Percentiles rank a stretch among this genome's conserved stretches.
These are phyloP conservation scores for Chironomus tepperi DNA, from an alignment of 1,140 invertebrate species.

Conservation along the genomic window DNA sequence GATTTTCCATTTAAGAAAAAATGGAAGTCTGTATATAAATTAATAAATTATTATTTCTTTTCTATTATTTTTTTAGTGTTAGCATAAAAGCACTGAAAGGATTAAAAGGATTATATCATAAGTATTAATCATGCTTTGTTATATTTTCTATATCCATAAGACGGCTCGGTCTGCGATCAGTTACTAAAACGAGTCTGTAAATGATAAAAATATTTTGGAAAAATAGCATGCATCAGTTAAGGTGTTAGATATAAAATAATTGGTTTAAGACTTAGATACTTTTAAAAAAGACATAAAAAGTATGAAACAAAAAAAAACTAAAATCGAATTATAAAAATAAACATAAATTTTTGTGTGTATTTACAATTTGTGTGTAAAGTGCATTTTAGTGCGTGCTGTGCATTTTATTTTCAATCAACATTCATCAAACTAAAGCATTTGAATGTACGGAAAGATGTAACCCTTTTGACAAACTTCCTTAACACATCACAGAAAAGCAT, in stretches of 20 bases:
- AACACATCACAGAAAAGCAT: not conserved
- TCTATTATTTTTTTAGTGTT: not conserved
- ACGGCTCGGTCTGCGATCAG: conserved; percentile 1
- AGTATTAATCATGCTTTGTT: not conserved
- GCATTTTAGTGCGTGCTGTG: not conserved
- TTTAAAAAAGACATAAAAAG: not conserved
- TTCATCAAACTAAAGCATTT: not conserved
- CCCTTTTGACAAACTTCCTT: not conserved
- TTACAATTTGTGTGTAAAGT: not conserved
- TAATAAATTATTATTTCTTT: too few species aligned
- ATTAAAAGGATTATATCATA: not conserved
- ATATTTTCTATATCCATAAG: not conserved
- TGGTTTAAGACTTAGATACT: not conserved
- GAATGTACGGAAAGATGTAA: not conserved
- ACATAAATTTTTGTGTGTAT: not conserved
- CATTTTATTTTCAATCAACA: not conserved
- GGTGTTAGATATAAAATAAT: not conserved
- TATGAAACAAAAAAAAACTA: not conserved
- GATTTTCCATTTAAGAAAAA: too few species aligned
- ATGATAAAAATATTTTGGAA: not conserved
- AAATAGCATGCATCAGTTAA: conserved; percentile 12
- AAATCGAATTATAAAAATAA: not conserved
- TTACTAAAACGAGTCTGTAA: conserved; percentile 20
- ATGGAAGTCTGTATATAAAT: too few species aligned
- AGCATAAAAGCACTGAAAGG: not conserved